Percentiles rank a stretch among this genome's conserved stretches.
Conservation (phyloP, 2,797 vertebrate species). For the Hippopotamyrus pictus region DNA sequence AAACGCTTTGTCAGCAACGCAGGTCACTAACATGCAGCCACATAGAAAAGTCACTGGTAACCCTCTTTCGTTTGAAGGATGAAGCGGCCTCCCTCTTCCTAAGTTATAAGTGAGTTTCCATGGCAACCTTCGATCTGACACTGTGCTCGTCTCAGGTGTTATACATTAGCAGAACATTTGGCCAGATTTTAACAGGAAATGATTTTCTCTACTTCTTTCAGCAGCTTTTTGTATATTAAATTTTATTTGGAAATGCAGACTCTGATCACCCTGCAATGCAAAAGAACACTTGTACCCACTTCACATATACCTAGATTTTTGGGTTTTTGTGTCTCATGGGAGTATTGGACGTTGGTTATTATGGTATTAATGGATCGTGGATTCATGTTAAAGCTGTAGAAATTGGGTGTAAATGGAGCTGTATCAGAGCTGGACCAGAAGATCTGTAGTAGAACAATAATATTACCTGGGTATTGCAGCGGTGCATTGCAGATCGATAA, state of each 20-base stretch:
- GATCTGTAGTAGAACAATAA: neutral
- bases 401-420: neutral
- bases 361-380: neutral
- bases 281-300: neutral
- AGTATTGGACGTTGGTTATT: neutral
- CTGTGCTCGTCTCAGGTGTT: neutral
- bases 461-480: neutral
- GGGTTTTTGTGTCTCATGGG: neutral
- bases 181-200: neutral
- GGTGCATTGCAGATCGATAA: neutral
- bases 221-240: neutral
- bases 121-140: constrained; percentile 17
- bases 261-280: neutral
- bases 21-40: neutral
- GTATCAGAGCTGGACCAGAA: neutral
- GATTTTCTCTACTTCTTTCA: neutral
- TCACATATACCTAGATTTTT: neutral
- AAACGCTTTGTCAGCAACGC: neutral
- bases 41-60: neutral
- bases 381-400: neutral
- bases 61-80: constrained; percentile 2
- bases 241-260: neutral
- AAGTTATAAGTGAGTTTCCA: constrained; percentile 19
- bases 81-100: neutral
- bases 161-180: neutral